Evolutionary conservation across 2,113 vertebrate species (phyloP).

Genomic region (Acrocephalus arundinaceus): DNA sequence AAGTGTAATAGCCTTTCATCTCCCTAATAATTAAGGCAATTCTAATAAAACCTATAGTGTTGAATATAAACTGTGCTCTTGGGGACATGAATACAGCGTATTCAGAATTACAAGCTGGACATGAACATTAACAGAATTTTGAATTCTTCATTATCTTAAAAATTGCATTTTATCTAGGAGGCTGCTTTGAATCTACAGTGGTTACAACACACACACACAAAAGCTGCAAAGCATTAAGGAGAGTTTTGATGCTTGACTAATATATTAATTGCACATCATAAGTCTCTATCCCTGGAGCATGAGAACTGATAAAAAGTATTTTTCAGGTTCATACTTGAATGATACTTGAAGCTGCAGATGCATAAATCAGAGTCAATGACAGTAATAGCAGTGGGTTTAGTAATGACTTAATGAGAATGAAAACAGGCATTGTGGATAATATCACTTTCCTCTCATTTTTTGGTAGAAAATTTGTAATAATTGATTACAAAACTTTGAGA

Average conservation of each 20-base stretch:
- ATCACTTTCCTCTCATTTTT: neutral
- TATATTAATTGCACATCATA: neutral
- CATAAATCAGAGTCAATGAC: neutral
- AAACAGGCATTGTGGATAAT: neutral
- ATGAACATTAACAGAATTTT: neutral
- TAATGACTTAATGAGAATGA: neutral
- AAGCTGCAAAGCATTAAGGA: neutral
- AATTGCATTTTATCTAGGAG: neutral
- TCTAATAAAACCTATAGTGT: neutral
- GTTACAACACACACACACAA: neutral
- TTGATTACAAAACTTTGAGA: neutral
- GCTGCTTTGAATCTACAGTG: neutral
- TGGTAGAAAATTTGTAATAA: neutral
- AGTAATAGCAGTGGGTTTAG: neutral
- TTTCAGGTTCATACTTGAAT: neutral
- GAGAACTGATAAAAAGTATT: neutral
- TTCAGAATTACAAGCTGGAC: neutral
- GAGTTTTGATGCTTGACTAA: neutral
- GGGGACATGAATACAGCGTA: neutral
- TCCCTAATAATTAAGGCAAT: neutral
- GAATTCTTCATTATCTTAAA: neutral
- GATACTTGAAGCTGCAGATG: neutral
- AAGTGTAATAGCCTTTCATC: neutral
- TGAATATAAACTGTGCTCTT: neutral
- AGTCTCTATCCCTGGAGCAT: neutral